A percentile compares a stretch with the other conserved stretches of the same genome.
phyloP scores from a whole-genome alignment of 2,113 vertebrate species.

The Struthidea cinerea region DNA sequence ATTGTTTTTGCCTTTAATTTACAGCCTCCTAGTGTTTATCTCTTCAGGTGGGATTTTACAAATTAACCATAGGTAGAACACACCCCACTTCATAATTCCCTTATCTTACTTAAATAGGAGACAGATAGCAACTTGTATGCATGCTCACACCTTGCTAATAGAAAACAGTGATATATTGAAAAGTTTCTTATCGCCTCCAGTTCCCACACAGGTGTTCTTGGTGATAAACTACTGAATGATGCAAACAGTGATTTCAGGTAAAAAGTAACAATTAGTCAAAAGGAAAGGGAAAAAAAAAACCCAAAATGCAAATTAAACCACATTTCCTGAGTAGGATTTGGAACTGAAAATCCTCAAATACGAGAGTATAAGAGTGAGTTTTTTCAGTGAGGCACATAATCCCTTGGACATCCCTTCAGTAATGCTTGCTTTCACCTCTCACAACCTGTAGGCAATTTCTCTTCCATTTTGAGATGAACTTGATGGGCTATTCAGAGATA shows the following conservation, averaged over 20 bases:
- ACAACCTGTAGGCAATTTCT: background rate
- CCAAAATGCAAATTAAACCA: background rate
- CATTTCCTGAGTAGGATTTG: background rate
- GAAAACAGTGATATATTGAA: constrained; percentile 44
- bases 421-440: background rate
- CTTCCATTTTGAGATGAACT: background rate
- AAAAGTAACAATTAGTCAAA: background rate
- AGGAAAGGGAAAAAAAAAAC: background rate
- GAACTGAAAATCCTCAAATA: background rate
- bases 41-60: constrained; percentile 63
- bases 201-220: constrained; percentile 59
- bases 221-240: constrained; percentile 68
- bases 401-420: background rate
- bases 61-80: constrained; percentile 56
- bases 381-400: background rate
- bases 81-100: constrained; percentile 62
- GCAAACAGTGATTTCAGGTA: constrained; percentile 69
- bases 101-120: constrained; percentile 74
- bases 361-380: background rate
- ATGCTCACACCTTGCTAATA: constrained; percentile 60
- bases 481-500: background rate
- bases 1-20: constrained; percentile 63
- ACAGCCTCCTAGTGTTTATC: constrained; percentile 69
- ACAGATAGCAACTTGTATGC: constrained; percentile 45
- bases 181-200: constrained; percentile 16